phyloP scores from a whole-genome alignment of 2,797 vertebrate species.

The Anguilla pacifica region DNA sequence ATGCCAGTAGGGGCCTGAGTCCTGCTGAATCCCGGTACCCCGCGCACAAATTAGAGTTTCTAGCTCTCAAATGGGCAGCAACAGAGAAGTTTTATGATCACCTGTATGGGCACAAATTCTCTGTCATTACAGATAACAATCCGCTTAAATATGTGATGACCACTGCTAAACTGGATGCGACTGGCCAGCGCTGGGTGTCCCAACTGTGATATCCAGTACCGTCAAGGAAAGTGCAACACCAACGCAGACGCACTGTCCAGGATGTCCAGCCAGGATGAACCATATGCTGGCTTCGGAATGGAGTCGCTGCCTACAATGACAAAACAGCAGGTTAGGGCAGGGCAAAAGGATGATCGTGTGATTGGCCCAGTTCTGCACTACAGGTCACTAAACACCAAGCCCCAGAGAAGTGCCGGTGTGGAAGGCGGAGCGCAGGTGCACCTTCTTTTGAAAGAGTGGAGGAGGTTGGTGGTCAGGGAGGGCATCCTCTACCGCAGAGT shows the following conservation, averaged over 20 bases:
- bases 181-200: conserved; percentile 41
- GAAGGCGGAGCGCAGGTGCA: not conserved
- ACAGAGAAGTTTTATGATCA: conserved; percentile 41
- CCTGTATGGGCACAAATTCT: conserved; percentile 38
- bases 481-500: conserved; percentile 35
- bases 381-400: not conserved
- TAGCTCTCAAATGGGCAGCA: conserved; percentile 34
- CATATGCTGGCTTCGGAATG: conserved; percentile 22
- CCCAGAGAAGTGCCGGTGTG: conserved; percentile 19
- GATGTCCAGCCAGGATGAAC: conserved; percentile 36
- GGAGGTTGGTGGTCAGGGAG: conserved; percentile 39
- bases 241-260: conserved; percentile 40
- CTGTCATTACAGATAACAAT: conserved; percentile 46
- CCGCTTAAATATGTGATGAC: conserved; percentile 49
- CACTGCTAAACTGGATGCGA: conserved; percentile 40
- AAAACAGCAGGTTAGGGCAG: conserved; percentile 23
- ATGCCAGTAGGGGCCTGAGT: conserved; percentile 40
- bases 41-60: conserved; percentile 39
- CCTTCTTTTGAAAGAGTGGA: conserved; percentile 52
- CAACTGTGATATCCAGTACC: conserved; percentile 44
- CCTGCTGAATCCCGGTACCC: conserved; percentile 42
- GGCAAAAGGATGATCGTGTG: conserved; percentile 24
- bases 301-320: conserved; percentile 34
- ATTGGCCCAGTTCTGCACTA: conserved; percentile 26
- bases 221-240: conserved; percentile 27